phyloP scores from a whole-genome alignment of 2,888 invertebrate genomes.

The Tuberolachnus salignus region DNA sequence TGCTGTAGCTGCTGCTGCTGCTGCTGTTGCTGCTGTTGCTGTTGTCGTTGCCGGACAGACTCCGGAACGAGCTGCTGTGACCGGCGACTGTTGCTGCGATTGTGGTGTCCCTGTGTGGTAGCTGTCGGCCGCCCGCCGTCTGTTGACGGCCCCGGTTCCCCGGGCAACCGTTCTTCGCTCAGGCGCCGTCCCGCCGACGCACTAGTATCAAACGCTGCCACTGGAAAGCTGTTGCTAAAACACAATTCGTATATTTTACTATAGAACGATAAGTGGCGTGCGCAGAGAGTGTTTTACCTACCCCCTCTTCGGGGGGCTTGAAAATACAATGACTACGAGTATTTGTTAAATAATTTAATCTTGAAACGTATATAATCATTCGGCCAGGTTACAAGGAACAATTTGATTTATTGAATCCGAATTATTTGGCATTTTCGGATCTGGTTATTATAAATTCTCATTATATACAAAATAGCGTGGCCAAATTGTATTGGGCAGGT shows the following conservation, averaged over 20 bases:
- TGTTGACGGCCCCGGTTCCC: conserved; percentile 55
- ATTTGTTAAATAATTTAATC: too few relatives aligned
- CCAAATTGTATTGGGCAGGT: too few relatives aligned
- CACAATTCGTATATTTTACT: not conserved
- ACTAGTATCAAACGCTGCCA: not conserved
- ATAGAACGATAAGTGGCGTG: too few relatives aligned
- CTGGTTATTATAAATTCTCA: too few relatives aligned
- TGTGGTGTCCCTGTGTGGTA: not conserved
- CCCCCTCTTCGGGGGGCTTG: too few relatives aligned
- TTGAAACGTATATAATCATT: too few relatives aligned
- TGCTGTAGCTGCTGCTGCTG: not conserved
- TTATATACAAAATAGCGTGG: too few relatives aligned
- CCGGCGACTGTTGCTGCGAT: not conserved
- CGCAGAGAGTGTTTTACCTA: too few relatives aligned
- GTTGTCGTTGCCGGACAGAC: not conserved
- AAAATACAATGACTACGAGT: too few relatives aligned
- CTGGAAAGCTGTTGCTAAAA: not conserved
- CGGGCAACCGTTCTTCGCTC: conserved; percentile 47
- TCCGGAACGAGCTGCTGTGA: not conserved
- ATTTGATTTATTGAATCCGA: too few relatives aligned
- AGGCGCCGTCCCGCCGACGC: conserved; percentile 7
- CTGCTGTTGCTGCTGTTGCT: not conserved
- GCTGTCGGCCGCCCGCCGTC: conserved; percentile 24
- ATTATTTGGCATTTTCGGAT: too few relatives aligned
- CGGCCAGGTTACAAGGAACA: too few relatives aligned